Evolutionary conservation across 2,888 invertebrate genomes (phyloP), one percentile per base, ranked within the genome.

Genomic region (Phaedon cochleariae): DNA sequence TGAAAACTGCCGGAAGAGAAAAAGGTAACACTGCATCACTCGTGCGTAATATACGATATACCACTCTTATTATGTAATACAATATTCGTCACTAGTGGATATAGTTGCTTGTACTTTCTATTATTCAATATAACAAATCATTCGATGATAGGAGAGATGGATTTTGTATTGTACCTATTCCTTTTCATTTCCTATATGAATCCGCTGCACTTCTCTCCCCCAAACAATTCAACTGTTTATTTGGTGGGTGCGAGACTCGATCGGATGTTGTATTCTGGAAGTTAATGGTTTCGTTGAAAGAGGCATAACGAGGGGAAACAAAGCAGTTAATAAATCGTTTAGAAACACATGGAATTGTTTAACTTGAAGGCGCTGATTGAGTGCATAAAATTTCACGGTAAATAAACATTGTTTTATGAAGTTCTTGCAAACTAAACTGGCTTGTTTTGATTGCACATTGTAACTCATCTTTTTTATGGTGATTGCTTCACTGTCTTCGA

Each of bases 331-430:
- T 76, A 77, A 76, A 75, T 73, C 69, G 69, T 68, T 67, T 41
- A 68, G 65, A 64, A 76, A 74, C 77, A 76, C 70, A 74, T 76
- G 76, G 74, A 75, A 76, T 75, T 76, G 76, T 76, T 76, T 77
- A 73, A 75, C 67, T 74, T 76, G 64, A 57, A 70, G 62, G 73
- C 73, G 77, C 72, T 76, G 77, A 77, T 73, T 73, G 77, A 77
- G 74, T 76, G 73, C 74, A 74, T 76, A 75, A 75, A 76, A 75
- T 73, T 63, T 65, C 69, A 73, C 71, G 64, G 71, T 74, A 75
- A 75, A 75, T 76, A 76, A 77, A 77, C 76, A 77, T 62, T 62
- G 69, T 69, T 76, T 76, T 75, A 75, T 76, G 70, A 73, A 73
- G 73, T 70, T 70, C 72, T 67, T 65, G 65, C 69, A 65, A 69